These are phyloP conservation scores for Tricholaema leucomelas DNA, from an alignment of 2,113 vertebrate genomes.

Conservation along the genomic window DNA sequence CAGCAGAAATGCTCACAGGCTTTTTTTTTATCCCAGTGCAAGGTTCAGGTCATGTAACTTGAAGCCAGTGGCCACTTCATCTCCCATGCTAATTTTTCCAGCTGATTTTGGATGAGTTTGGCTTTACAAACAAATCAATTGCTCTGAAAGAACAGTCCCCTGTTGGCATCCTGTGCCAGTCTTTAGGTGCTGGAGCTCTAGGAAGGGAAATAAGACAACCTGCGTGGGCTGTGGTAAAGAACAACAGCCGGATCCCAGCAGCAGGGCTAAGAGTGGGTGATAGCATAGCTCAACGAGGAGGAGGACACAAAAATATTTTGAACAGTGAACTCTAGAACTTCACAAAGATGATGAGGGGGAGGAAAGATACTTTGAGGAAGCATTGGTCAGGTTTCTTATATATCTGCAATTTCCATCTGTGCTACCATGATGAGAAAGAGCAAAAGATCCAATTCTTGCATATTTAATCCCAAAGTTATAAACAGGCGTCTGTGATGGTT, in stretches of 20 bases:
- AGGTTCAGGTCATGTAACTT: not conserved
- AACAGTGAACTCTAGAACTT: not conserved
- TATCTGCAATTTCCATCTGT: not conserved
- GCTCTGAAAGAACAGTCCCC: not conserved
- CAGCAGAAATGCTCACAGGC: slow-evolving; percentile 18
- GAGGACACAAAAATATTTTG: not conserved
- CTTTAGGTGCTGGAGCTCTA: not conserved
- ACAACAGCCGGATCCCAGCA: not conserved
- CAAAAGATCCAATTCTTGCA: not conserved
- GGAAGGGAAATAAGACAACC: not conserved
- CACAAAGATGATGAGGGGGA: not conserved
- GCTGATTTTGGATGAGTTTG: slow-evolving; percentile 3
- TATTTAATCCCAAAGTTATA: not conserved
- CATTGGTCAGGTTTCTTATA: not conserved
- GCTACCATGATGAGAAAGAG: not conserved
- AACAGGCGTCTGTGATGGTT: not conserved
- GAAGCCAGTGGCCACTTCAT: not conserved
- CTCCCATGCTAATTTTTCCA: not conserved
- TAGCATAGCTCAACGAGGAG: not conserved
- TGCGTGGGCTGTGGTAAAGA: not conserved
- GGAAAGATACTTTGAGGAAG: not conserved
- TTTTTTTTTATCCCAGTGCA: slow-evolving; percentile 40
- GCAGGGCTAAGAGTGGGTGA: not conserved
- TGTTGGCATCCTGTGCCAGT: not conserved
- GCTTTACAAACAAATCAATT: not conserved